Conservation (phyloP, 2,113 vertebrate genomes). For the Prinia subflava region DNA sequence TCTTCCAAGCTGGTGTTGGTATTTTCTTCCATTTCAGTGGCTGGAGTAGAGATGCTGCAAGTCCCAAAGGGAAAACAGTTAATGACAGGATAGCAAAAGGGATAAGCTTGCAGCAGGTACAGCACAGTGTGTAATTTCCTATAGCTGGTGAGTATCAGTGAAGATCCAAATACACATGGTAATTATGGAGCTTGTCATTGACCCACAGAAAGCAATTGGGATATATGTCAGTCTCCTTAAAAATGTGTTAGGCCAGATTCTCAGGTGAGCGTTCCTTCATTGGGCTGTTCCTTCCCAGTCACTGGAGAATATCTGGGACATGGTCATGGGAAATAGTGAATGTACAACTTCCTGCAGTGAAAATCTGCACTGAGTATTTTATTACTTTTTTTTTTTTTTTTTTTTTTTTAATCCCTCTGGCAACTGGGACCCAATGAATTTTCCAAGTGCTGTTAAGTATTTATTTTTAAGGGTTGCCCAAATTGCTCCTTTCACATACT, state of each 20-base stretch:
- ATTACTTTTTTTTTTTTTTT: background rate
- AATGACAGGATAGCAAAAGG: background rate
- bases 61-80: background rate
- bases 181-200: background rate
- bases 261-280: background rate
- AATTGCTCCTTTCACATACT: background rate
- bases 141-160: background rate
- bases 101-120: background rate
- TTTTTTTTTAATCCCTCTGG: background rate
- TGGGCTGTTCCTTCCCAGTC: background rate
- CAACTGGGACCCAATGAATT: background rate
- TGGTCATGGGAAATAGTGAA: background rate
- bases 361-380: background rate
- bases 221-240: background rate
- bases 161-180: background rate
- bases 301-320: background rate
- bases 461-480: background rate
- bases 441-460: background rate
- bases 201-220: background rate
- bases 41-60: slow-evolving; percentile 7
- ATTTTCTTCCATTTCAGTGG: slow-evolving; percentile 71
- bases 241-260: background rate
- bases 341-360: background rate
- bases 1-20: slow-evolving; percentile 74
- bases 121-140: background rate